Evolutionary conservation across 2,888 invertebrate genomes (phyloP), one percentile per base, ranked within the genome.

Genomic region (Darwinula stevensoni): DNA sequence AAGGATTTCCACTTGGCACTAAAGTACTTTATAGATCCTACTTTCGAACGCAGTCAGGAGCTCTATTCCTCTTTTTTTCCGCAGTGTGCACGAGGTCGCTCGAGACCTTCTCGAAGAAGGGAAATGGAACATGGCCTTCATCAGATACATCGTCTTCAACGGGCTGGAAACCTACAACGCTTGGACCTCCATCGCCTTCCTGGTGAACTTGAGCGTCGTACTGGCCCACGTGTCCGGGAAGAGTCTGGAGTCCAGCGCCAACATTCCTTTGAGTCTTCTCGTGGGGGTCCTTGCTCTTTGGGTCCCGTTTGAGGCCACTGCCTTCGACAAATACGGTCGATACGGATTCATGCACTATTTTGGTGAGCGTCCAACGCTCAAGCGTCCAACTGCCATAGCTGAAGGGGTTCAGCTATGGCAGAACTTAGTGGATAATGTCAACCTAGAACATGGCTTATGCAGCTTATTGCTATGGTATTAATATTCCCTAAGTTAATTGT

Each of bases 121-220:
- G 22, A 6, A 6, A 6, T 9, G 22, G 6, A n/a, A 22, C 9
- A 9, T 22, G 22, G 6, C 9, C 9, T n/a, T 22, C 22, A 22
- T 9, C 22, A 22, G 22, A 22, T n/a, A 9, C 6, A 11, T 38
- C 16, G 35, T 38, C 31, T 37, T 38, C 31, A 39, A 39, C 22
- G 39, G 39, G 29, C 29, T 39, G 22, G 37, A 36, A 5, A 17
- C 33, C 13, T 38, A 38, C 30, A 35, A 37, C 12, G 33, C 38
- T 3, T 39, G 39, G 39, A 35, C 36, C 28, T 33, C 38, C 14
- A 33, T 39, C 17, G 36, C 35, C 4, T 37, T 38, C 12, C 31
- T 39, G n/a, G 32, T 38, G 27, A 36, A 36, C 34, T 34, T 39
- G 6, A 33, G 33, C 34, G 34, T 38, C 12, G 34, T 34, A 12